Conservation (phyloP, 35 echinoderm and acorn worm species). For the Lytechinus variegatus region DNA sequence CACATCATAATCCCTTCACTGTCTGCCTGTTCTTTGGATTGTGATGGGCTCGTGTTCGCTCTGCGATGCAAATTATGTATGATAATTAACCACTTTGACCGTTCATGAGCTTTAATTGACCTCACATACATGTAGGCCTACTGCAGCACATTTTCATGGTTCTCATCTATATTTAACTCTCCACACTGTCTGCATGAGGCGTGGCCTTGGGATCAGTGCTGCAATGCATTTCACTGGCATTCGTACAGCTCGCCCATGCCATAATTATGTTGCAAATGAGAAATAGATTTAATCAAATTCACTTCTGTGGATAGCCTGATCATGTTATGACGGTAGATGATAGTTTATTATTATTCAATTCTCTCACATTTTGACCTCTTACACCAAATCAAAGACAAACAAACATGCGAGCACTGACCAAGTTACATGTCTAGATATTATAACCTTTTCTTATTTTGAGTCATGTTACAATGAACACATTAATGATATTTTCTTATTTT, state of each 20-base stretch:
- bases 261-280: constrained; percentile 6
- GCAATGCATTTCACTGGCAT: background rate
- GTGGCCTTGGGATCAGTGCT: background rate
- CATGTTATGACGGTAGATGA: background rate
- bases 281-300: constrained; percentile 15
- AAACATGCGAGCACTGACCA: background rate
- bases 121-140: background rate
- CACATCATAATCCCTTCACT: background rate
- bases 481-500: too few relatives aligned
- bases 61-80: background rate
- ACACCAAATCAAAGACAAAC: background rate
- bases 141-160: background rate
- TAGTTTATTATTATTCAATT: background rate
- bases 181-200: background rate
- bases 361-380: background rate
- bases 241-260: background rate
- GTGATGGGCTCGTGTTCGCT: background rate
- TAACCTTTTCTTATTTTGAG: too few relatives aligned
- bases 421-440: too few relatives aligned
- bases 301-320: background rate
- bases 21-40: background rate
- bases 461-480: too few relatives aligned
- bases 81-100: background rate
- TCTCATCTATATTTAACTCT: background rate
- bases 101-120: background rate